Evolutionary conservation across 2,113 vertebrate species (phyloP), one percentile per base, ranked within the genome.

Genomic region (Gnathonemus longibarbis): DNA sequence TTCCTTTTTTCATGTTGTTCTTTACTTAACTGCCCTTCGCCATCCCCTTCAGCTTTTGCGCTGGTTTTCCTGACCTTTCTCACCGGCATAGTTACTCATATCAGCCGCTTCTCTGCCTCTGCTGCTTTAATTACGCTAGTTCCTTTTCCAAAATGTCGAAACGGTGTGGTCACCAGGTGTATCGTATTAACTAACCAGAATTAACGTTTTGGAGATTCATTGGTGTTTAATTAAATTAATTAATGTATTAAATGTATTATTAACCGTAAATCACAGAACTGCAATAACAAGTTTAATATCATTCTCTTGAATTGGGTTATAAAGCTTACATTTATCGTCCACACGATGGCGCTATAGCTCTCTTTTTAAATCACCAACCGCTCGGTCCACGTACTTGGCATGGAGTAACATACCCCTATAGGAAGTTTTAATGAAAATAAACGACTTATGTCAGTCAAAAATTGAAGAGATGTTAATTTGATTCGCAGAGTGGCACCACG

Each of bases 1-100:
- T 95, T 92, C 24, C 90, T 94, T 83, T 87, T 93, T 1, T 90
- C 91, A 0, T 93, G 90, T 27, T 95, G 92, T 0, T 96, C 93
- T 5, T 88, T 91, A 50, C 84, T 90, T 27, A 62, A 21, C 6
- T 91, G 92, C 0, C 91, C 92, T 5, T 91, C 90, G 0, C 0
- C 39, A 0, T 88, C 80, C 0, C 17, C n/a, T 0, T 7, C 66
- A 5, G 46, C 49, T 19, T 42, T 35, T 31, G 31, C 7, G 0
- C 27, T 88, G 0, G 11, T 62, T 35, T 88, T 88, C 49, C 42
- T 92, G 0, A 4, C 49, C 49, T 89, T 90, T 17, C 24, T 91
- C 1, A 13, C 0, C 0, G 92, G 49, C 94, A 95, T 94, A 24
- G 48, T 91, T 1, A 6, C 45, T 17, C 31, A 19, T 5, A 27